Conservation (phyloP, 2,113 vertebrate genomes). For the Empidonax alnorum region DNA sequence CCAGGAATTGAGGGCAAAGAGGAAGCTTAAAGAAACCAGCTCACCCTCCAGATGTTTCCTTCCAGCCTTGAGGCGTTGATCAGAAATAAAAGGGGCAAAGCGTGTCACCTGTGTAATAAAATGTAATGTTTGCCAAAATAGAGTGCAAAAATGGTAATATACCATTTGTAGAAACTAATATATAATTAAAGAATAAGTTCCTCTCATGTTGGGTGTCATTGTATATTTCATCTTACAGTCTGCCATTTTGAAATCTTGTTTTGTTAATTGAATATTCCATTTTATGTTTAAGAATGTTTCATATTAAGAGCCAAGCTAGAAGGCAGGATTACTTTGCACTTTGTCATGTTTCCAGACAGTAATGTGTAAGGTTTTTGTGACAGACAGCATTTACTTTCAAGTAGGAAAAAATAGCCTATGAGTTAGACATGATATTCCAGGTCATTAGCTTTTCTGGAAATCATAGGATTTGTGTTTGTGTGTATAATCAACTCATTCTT, state of each 20-base stretch:
- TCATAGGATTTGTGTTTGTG: background rate
- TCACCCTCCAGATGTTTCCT: background rate
- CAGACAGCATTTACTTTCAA: background rate
- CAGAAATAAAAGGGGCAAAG: background rate
- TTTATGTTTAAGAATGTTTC: background rate
- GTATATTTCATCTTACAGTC: background rate
- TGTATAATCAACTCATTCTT: background rate
- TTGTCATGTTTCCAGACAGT: background rate
- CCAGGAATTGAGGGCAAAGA: background rate
- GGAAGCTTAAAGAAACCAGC: background rate
- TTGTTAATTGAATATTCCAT: background rate
- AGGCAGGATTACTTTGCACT: background rate
- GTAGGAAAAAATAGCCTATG: background rate
- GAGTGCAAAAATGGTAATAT: background rate
- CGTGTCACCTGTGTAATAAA: background rate
- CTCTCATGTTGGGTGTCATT: background rate
- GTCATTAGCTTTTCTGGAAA: background rate
- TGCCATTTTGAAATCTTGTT: background rate
- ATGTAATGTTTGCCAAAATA: background rate
- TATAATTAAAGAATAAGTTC: background rate
- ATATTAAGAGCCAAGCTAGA: background rate
- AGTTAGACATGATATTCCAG: background rate
- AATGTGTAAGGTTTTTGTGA: background rate
- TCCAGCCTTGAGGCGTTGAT: background rate
- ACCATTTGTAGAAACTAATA: background rate